phyloP scores from a whole-genome alignment of 2,113 vertebrate genomes.

The Strigops habroptila region DNA sequence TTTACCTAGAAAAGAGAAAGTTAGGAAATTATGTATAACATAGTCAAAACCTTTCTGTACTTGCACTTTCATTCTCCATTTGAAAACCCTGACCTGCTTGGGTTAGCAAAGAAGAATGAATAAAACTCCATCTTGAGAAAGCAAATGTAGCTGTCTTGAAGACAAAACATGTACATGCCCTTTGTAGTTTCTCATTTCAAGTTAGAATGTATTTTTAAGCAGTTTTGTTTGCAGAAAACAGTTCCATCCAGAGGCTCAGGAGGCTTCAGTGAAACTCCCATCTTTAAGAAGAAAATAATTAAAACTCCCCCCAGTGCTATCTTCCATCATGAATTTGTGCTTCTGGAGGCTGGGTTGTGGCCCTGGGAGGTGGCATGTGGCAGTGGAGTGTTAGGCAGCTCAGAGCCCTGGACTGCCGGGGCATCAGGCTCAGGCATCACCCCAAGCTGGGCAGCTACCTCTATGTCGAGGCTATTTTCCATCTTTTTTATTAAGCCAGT shows the following conservation, averaged over 20 bases:
- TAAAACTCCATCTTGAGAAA: background rate
- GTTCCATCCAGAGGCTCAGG: background rate
- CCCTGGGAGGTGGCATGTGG: background rate
- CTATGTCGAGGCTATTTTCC: background rate
- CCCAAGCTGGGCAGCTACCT: rapidly evolving
- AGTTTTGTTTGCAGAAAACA: background rate
- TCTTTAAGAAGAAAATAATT: background rate
- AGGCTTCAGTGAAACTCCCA: background rate
- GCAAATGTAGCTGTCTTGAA: background rate
- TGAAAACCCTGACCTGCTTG: background rate
- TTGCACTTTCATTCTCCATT: background rate
- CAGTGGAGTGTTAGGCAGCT: background rate
- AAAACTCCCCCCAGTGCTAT: rapidly evolving
- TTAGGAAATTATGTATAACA: background rate
- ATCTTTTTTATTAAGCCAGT: background rate
- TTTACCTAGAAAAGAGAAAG: background rate
- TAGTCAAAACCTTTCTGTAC: background rate
- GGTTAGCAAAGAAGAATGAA: background rate
- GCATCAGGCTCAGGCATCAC: rapidly evolving
- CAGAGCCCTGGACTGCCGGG: background rate
- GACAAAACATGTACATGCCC: background rate
- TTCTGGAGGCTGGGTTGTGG: background rate
- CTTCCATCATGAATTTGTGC: background rate
- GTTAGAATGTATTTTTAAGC: background rate
- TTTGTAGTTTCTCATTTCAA: background rate